A percentile compares a stretch with the other conserved stretches of the same genome.
Evolutionary conservation across 2,797 vertebrate genomes (phyloP).

Genomic region (Lateolabrax maculatus): DNA sequence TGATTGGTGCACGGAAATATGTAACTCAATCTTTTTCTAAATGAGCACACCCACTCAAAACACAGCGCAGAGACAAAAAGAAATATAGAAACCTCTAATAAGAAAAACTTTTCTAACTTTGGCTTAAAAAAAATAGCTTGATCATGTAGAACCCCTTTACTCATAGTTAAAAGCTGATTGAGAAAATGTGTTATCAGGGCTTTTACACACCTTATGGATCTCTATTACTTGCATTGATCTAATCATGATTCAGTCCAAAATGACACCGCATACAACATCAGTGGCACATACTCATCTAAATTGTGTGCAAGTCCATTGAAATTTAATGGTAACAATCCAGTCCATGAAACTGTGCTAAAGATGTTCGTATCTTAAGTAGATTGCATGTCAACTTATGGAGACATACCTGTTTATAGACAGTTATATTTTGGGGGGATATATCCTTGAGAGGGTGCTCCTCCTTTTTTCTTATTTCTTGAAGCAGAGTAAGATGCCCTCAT

Average conservation of each 20-base stretch:
- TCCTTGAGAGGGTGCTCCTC: background rate
- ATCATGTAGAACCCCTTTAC: background rate
- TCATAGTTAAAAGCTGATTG: background rate
- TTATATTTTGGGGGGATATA: background rate
- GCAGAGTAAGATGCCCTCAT: background rate
- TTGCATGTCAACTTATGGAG: background rate
- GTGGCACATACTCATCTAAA: background rate
- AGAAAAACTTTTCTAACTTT: background rate
- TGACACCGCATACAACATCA: background rate
- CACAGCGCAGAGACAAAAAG: background rate
- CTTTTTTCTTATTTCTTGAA: background rate
- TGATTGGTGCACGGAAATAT: background rate
- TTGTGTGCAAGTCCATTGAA: background rate
- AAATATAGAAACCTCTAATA: background rate
- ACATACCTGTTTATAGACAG: background rate
- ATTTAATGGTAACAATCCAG: background rate
- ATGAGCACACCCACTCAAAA: background rate
- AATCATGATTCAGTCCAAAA: slow-evolving; percentile 3
- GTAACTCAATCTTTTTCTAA: background rate
- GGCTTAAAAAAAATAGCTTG: background rate
- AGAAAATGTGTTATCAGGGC: no score
- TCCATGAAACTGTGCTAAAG: background rate
- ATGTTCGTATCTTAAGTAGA: background rate
- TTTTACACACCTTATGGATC: slow-evolving; percentile 1
- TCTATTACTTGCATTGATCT: background rate